Evolutionary conservation across 2,113 vertebrate species (phyloP).

Genomic region (Hippotragus niger): DNA sequence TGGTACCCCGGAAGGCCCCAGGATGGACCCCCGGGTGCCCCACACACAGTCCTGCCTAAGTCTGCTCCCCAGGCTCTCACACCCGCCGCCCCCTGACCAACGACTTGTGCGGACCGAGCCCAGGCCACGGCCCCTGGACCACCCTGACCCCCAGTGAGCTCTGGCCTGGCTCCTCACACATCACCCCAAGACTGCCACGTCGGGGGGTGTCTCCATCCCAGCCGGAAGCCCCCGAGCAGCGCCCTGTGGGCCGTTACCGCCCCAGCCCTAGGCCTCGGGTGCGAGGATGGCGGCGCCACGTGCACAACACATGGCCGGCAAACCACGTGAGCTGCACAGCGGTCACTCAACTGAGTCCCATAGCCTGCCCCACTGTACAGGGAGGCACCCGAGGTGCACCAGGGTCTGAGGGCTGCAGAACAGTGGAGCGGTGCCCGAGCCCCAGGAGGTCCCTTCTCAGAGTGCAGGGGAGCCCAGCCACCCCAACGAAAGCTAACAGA

Average conservation of each 20-base stretch:
- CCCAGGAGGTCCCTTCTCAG: background rate
- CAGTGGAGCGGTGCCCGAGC: too few relatives aligned
- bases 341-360: background rate
- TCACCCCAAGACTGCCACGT: rapidly evolving
- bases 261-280: background rate
- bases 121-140: background rate
- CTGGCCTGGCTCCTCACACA: background rate
- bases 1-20: background rate
- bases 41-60: background rate
- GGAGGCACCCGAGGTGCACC: background rate
- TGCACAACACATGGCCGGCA: rapidly evolving
- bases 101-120: rapidly evolving
- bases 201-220: background rate
- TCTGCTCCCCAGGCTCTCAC: background rate
- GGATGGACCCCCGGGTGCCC: background rate
- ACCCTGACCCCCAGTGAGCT: background rate
- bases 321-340: too few relatives aligned
- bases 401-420: background rate
- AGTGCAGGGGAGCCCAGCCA: background rate
- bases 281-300: rapidly evolving
- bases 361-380: too few relatives aligned
- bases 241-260: rapidly evolving
- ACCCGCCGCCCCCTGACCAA: background rate
- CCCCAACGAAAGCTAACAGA: rapidly evolving
- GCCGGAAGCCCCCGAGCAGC: rapidly evolving